Conservation (phyloP, 2,113 vertebrate species). For the Protobothrops flavoviridis region DNA sequence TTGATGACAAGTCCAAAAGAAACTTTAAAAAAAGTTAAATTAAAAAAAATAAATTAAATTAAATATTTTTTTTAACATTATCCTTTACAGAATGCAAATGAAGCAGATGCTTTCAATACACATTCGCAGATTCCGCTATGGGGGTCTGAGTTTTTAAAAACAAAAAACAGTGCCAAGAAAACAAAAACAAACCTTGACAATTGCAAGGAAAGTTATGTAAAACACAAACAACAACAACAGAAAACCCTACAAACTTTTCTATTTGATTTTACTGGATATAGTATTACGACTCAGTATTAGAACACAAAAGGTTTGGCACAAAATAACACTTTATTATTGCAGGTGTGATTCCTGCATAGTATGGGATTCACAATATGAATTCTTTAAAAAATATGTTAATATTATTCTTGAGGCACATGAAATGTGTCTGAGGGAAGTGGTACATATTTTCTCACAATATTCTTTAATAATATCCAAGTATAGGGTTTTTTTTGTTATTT, state of each 20-base stretch:
- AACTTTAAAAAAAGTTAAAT: background rate
- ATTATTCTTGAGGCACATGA: background rate
- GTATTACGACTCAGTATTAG: background rate
- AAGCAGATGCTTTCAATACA: slow-evolving; percentile 39
- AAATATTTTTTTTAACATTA: slow-evolving; percentile 42
- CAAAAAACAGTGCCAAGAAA: background rate
- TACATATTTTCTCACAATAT: background rate
- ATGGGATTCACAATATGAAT: slow-evolving; percentile 13
- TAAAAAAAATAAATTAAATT: too few relatives aligned
- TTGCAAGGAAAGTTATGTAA: background rate
- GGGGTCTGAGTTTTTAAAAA: slow-evolving; percentile 31
- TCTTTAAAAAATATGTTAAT: slow-evolving; percentile 21
- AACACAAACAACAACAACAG: slow-evolving; percentile 2
- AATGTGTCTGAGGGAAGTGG: background rate
- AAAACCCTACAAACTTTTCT: background rate
- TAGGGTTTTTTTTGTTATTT: background rate
- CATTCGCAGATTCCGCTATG: slow-evolving; percentile 28
- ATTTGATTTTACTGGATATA: background rate
- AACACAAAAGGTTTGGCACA: accelerated
- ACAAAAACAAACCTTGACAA: background rate
- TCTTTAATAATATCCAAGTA: background rate
- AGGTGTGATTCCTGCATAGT: background rate
- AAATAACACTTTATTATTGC: background rate
- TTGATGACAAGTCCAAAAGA: slow-evolving; percentile 35
- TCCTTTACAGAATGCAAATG: slow-evolving; percentile 44